Evolutionary conservation across 2,113 vertebrate species (phyloP).

Genomic region (Myrmecobius fasciatus): DNA sequence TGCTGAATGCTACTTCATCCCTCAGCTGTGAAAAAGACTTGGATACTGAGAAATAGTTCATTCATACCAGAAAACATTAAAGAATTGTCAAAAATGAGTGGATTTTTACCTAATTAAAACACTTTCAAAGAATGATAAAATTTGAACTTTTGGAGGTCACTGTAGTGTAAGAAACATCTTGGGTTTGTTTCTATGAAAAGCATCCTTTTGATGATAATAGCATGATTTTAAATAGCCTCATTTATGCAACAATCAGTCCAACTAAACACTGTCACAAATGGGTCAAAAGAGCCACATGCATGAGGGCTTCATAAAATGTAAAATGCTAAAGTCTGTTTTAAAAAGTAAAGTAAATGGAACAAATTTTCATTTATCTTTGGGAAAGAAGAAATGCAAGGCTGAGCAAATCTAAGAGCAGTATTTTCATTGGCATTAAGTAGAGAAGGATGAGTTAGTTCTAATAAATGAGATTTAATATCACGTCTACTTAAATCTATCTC

Average conservation of each 20-base stretch:
- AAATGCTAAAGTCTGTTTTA: background rate
- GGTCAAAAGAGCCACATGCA: constrained; percentile 30
- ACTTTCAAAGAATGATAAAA: constrained; percentile 5
- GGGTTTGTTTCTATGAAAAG: constrained; percentile 33
- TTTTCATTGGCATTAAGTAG: background rate
- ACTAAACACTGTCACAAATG: constrained; percentile 37
- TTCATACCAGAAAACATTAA: background rate
- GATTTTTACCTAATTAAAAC: background rate
- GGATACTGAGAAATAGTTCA: background rate
- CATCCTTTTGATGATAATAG: constrained; percentile 26
- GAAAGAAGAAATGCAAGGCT: constrained; percentile 41
- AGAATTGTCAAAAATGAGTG: background rate
- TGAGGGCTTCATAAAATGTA: constrained; percentile 38
- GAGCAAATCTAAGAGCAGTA: background rate
- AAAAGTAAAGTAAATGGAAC: constrained; percentile 8
- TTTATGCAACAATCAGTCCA: constrained; percentile 39
- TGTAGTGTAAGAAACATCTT: constrained; percentile 6
- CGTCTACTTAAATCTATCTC: constrained; percentile 44
- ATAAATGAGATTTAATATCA: constrained; percentile 27
- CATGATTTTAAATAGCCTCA: background rate
- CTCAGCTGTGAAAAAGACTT: background rate
- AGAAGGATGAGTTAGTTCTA: background rate
- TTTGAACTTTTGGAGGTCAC: background rate
- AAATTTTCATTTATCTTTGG: background rate
- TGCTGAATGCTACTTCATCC: background rate